Evolutionary conservation across 2,888 invertebrate species (phyloP).

Genomic region (Dilophus febrilis): DNA sequence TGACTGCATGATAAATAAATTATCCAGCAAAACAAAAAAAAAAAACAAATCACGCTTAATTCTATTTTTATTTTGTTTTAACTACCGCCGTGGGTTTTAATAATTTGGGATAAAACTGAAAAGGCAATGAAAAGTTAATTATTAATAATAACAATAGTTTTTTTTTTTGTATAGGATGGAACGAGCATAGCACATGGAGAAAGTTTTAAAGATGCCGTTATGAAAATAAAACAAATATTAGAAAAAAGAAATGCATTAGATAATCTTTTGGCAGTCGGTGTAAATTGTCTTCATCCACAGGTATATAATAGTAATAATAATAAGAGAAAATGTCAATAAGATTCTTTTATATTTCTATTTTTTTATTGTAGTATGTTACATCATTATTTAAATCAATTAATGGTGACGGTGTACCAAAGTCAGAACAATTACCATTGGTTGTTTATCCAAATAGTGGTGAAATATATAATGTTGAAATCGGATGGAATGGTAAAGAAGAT

Average conservation of each 20-base stretch:
- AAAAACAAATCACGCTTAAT: too few species aligned
- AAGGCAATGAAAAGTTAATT: too few species aligned
- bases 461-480: slow-evolving; percentile 26
- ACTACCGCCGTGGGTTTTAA: too few species aligned
- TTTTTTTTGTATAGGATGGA: too few species aligned
- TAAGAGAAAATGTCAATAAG: too few species aligned
- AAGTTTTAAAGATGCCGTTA: slow-evolving; percentile 53
- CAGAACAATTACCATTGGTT: slow-evolving; percentile 51
- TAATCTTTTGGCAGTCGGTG: slow-evolving; percentile 66
- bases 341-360: not conserved
- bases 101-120: too few species aligned
- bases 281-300: slow-evolving; percentile 67
- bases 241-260: slow-evolving; percentile 41
- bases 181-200: slow-evolving; percentile 58
- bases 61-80: too few species aligned
- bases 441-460: slow-evolving; percentile 85
- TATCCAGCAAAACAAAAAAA: too few species aligned
- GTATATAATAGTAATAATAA: slow-evolving; percentile 9
- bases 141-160: too few species aligned
- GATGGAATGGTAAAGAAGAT: slow-evolving; percentile 55
- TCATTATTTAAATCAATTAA: slow-evolving; percentile 41
- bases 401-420: slow-evolving; percentile 28
- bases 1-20: too few species aligned
- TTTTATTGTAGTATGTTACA: slow-evolving; percentile 32
- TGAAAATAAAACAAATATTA: slow-evolving; percentile 42